Evolutionary conservation across 2,113 vertebrate genomes (phyloP), one percentile per base, ranked within the genome.

Genomic region (Todiramphus saurophagus): DNA sequence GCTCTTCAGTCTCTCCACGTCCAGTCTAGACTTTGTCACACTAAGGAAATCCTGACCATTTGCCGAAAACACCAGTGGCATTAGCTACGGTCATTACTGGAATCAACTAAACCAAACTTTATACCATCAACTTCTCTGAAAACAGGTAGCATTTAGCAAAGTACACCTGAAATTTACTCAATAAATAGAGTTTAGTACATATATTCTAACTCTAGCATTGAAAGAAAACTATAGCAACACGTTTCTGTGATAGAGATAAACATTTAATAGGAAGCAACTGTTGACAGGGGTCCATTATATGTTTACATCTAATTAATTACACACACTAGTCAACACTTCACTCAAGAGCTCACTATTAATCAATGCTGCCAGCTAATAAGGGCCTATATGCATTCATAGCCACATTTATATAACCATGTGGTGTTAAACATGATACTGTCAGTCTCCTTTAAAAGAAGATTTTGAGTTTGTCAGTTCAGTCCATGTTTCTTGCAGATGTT

Each of bases 261-360:
- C 31, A 77, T 85, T 92, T 96, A 96, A 92, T 35, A 62, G 53
- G 66, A 94, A 90, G 86, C 86, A 90, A 92, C 73, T 87, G 95
- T 75, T 87, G 73, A 95, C 88, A 90, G 60, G 23, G 39, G 76
- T 77, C 89, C 18, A 4, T 97, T 95, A 83, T 72, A 96, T 90
- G 21, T 73, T 96, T 94, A 95, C 96, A 94, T 82, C 76, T 92
- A 93, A 97, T 95, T 95, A 96, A 94, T 83, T 62, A 62, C 69
- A 95, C 46, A 74, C 64, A 64, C 80, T n/a, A 96, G 83, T 96
- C 95, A 97, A 94, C 93, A 96, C 95, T 93, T 88, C 0, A 0
- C 92, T 96, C 58, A 73, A 87, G 53, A 0, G 13, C 23, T 82
- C 80, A 82, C 12, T 79, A 74, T 82, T 94, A 89, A 83, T 92